Evolutionary conservation across 2,113 vertebrate genomes (phyloP), one percentile per base, ranked within the genome.

Genomic region (Prunella fulvescens): DNA sequence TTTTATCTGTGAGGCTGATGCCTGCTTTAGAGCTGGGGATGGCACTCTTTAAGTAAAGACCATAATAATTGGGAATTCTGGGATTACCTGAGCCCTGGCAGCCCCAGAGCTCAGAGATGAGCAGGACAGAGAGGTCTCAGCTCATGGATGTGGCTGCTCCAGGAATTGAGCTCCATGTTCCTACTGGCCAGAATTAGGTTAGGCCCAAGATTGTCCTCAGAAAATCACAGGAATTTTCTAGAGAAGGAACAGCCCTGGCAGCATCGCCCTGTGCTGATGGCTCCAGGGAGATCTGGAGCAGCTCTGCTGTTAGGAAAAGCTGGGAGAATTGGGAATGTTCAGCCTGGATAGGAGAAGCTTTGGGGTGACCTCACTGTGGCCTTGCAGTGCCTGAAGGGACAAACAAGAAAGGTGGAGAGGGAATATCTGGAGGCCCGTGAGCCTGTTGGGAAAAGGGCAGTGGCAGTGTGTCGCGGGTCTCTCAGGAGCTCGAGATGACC

Each of bases 331-430:
- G 42, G 66, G 18, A 64, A 1, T 65, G 50, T 19, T 57, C 58
- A 72, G 14, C 15, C 50, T 57, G 31, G 14, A 50, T 11, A 57
- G 2, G 12, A 57, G 42, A 56, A 79, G 48, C 20, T 80, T 18
- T n/a, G 25, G 42, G 7, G 9, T 14, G 25, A 48, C 0, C 35
- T 26, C 13, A 72, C 0, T 4, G 31, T 48, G 42, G 40, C 73
- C 48, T 35, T 64, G 3, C 11, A 56, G 48, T 0, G 10, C 33
- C 12, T 39, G 33, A 22, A 33, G 39, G 15, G 7, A 8, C 42
- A 0, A 1, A 4, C 8, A 33, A 0, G 16, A n/a, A n/a, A 54
- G 0, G 6, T 12, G 29, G 56, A 71, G 48, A 71, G 57, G 3
- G 65, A 45, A 3, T 37, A 37, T 37, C 8, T 37, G 37, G 37